Base-by-base conservation (phyloP, 2,797 vertebrate genomes). In the Enteromius afrohamiltoni region DNA sequence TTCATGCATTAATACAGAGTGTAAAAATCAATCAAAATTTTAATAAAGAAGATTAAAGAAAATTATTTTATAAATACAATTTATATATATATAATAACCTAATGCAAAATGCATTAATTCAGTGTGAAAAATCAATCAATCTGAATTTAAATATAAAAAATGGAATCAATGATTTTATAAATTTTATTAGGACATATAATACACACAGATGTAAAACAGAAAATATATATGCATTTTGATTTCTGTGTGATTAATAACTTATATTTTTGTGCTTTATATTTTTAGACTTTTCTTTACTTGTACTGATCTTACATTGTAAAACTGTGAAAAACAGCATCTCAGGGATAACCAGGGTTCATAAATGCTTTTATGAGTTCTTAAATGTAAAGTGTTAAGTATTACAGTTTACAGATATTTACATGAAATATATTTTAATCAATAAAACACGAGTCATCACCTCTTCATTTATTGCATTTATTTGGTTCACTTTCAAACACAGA, bases 401-500 rank as follows among this genome's bases (percentile, higher is more conserved):
- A 1, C n/a, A 23, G 9, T 10, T 1, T 10, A n/a, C 53, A 60
- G 5, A 14, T 29, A 62, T 62, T 26, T 14, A 26, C 10, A 37
- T 51, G 5, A 60, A 26, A 31, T 31, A 64, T 29, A 9, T 37
- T 17, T 64, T 1, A 40, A 73, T 34, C 1, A 29, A 69, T 23
- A 0, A 87, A 82, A 11, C 13, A 40, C 0, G 37, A 77, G 70
- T 34, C 17, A 2, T 78, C 17, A 4, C 3, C 70, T 37, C 19
- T 42, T 65, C 45, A 76, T 85, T 77, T 80, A 83, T 78, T 82
- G 47, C 29, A 83, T 87, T 87, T 87, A 85, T 85, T 88, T 71
- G 58, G 85, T 86, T 87, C 80, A 84, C 81, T 80, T 86, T 93
- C 95, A 29, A 93, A 92, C 90, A 94, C 93, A 92, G 92, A 91